Conservation (phyloP, 2,797 vertebrate species). For the Alcedo quadribrachys region DNA sequence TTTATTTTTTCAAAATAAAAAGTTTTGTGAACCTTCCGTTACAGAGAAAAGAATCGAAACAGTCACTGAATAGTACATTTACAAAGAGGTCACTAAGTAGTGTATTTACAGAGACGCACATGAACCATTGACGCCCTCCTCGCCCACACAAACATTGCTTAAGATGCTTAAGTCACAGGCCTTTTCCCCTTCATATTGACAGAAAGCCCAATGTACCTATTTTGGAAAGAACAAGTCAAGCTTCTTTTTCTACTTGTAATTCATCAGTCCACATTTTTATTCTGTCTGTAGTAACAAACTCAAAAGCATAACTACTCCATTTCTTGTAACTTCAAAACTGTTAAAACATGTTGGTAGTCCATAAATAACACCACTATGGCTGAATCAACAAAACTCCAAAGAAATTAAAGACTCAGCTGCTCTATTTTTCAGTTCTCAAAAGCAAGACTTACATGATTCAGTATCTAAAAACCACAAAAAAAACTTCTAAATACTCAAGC, state of each 20-base stretch:
- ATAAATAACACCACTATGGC: conserved; percentile 9
- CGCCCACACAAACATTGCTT: background rate
- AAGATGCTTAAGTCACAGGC: background rate
- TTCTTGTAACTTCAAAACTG: background rate
- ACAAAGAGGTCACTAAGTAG: background rate
- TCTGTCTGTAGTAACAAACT: conserved; percentile 18
- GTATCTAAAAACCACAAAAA: background rate
- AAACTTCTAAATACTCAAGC: background rate
- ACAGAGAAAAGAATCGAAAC: background rate
- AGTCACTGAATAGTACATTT: background rate
- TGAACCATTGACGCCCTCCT: background rate
- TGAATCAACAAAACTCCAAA: conserved; percentile 18
- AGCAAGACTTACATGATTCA: background rate
- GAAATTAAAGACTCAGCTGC: background rate
- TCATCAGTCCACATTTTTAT: conserved; percentile 7
- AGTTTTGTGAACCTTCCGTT: background rate
- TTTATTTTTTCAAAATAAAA: background rate
- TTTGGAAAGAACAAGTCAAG: background rate
- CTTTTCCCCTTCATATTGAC: background rate
- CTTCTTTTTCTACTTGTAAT: background rate
- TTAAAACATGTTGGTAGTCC: conserved; percentile 1
- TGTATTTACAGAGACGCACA: background rate
- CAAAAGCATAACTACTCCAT: background rate
- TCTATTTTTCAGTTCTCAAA: background rate
- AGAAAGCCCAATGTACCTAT: background rate